Conservation (phyloP, 2,888 invertebrate genomes). For the Adelphocoris suturalis region DNA sequence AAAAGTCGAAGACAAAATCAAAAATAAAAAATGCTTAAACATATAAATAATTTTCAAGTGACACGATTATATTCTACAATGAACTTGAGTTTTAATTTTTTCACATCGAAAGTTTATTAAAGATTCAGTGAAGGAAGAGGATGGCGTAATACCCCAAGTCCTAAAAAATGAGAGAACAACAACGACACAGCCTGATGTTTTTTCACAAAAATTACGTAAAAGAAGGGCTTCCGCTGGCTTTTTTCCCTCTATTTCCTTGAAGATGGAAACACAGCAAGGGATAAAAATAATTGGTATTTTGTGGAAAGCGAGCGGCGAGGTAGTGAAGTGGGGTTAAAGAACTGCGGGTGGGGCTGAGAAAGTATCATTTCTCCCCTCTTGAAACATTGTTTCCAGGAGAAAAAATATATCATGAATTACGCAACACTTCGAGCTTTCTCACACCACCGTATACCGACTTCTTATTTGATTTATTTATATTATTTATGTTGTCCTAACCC, state of each 20-base stretch:
- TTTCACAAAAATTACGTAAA: background rate
- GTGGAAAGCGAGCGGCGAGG: slow-evolving; percentile 2
- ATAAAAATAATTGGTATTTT: slow-evolving; percentile 39
- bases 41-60: no score
- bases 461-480: slow-evolving; percentile 33
- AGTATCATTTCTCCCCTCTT: background rate
- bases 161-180: background rate
- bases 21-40: no score
- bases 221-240: background rate
- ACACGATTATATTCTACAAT: no score
- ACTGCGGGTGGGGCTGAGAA: background rate
- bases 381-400: background rate
- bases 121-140: background rate
- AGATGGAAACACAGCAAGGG: slow-evolving; percentile 34
- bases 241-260: background rate
- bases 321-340: slow-evolving; percentile 4
- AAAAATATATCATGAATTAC: slow-evolving; percentile 35
- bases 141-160: background rate
- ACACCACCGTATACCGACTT: background rate
- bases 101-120: no score
- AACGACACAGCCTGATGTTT: background rate
- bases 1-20: no score
- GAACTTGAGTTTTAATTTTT: no score
- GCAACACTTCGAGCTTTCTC: slow-evolving; percentile 1
- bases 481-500: background rate